Evolutionary conservation across 2,888 invertebrate genomes (phyloP), one percentile per base, ranked within the genome.

Genomic region (Spialia ferax): DNA sequence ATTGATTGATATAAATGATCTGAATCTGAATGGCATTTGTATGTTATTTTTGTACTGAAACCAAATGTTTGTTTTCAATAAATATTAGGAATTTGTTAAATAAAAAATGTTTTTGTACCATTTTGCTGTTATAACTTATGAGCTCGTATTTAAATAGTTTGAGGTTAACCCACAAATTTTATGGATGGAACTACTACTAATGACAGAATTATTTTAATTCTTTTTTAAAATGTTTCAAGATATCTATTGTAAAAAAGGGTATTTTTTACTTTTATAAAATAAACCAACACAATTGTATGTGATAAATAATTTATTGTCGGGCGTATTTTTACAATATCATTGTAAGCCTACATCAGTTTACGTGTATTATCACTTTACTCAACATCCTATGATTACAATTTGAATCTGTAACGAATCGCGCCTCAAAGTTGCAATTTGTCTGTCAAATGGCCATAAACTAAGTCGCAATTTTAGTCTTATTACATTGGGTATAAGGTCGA

Each of bases 281-380:
- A 78, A 77, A 72, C 35, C 42, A 70, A 74, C 71, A 73, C 70
- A 52, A 67, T 87, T 87, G 88, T 92, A 89, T 91, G 91, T 93
- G 94, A 93, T 94, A 94, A 94, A 94, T 94, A 94, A 94, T 94
- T 94, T 94, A 94, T 94, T 94, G 94, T 94, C 94, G 91, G 89
- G 91, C 93, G 85, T 93, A 93, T 91, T 89, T 88, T 91, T 93
- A 93, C 93, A 93, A 92, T 92, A 93, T 91, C 89, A 92, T 91
- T 88, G 88, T 89, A 88, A 85, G 85, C 84, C 84, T 91, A 91
- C 86, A 81, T 85, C 84, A 86, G 83, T 84, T 87, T 79, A 75
- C 79, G 77, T 72, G 72, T 71, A 70, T 70, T 61, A 73, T 75
- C 72, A 73, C 72, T 71, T 71, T 68, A 69, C 62, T 73, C 75